Conservation (phyloP, 2,888 invertebrate species). For the Coenonympha arcania region DNA sequence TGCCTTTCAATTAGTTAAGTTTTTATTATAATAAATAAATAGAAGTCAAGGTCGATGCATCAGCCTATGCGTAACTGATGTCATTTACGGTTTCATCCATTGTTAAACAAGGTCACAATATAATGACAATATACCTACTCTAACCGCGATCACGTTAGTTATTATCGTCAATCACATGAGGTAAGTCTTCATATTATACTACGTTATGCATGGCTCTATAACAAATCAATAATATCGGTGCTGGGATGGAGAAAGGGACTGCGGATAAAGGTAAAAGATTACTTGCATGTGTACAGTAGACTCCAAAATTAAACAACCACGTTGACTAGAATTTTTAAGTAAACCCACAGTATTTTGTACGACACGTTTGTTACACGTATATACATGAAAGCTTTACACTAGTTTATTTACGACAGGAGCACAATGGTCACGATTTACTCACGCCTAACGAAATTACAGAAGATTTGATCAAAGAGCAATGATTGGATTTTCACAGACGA, state of each 20-base stretch:
- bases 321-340: conserved; percentile 22
- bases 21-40: conserved; percentile 27
- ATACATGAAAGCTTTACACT: conserved; percentile 48
- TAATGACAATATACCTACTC: conserved; percentile 46
- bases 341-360: conserved; percentile 31
- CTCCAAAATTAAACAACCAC: conserved; percentile 70
- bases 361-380: conserved; percentile 47
- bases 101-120: conserved; percentile 52
- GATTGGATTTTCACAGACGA: conserved; percentile 79
- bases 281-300: conserved; percentile 53
- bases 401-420: conserved; percentile 51
- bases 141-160: conserved; percentile 52
- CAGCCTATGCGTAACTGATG: conserved; percentile 28
- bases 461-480: conserved; percentile 42
- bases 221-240: conserved; percentile 50
- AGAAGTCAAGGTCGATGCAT: conserved; percentile 46
- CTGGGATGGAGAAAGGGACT: conserved; percentile 46
- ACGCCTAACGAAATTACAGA: conserved; percentile 49
- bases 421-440: conserved; percentile 57
- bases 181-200: conserved; percentile 55
- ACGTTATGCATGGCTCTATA: conserved; percentile 45
- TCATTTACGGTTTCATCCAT: conserved; percentile 37
- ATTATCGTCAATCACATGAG: conserved; percentile 46
- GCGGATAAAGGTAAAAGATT: conserved; percentile 47
- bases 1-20: no score